These are phyloP conservation scores for Meloidogyne hapla DNA, from an alignment of 1,140 invertebrate species.

Conservation along the genomic window DNA sequence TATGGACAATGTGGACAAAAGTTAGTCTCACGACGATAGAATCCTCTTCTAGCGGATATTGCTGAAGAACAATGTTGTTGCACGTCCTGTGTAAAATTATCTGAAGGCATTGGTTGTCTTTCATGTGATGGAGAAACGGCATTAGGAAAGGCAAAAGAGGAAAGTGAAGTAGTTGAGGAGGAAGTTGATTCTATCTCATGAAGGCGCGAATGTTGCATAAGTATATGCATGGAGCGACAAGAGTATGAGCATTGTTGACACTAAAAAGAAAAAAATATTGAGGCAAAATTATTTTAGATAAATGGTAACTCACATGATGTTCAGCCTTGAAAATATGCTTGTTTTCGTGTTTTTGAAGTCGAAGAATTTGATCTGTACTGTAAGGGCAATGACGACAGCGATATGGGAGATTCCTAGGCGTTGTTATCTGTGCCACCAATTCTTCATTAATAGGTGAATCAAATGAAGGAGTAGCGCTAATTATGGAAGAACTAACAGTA, in stretches of 20 bases:
- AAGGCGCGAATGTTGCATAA: conserved; percentile 28
- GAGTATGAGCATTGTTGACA: conserved; percentile 34
- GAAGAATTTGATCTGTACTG: conserved; percentile 25
- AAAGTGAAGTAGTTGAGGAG: background rate
- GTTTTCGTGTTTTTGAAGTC: conserved; percentile 34
- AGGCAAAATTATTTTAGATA: background rate
- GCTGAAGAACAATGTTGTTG: background rate
- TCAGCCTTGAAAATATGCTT: conserved; percentile 39
- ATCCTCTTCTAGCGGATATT: background rate
- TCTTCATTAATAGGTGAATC: background rate
- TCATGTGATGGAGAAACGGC: background rate
- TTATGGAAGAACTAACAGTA: background rate
- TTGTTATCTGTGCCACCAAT: background rate
- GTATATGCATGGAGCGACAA: conserved; percentile 35
- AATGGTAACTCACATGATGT: conserved; percentile 23
- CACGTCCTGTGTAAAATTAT: background rate
- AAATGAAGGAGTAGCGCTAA: background rate
- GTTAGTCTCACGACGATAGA: conserved; percentile 15
- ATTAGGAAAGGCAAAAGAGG: background rate
- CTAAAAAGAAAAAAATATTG: conserved; percentile 13
- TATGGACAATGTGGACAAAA: conserved; percentile 41
- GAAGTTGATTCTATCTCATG: conserved; percentile 1
- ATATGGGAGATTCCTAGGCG: background rate
- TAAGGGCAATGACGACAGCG: conserved; percentile 29
- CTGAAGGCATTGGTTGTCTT: background rate